Evolutionary conservation across 2,113 vertebrate genomes (phyloP).

Genomic region (Acanthochromis polyacanthus): DNA sequence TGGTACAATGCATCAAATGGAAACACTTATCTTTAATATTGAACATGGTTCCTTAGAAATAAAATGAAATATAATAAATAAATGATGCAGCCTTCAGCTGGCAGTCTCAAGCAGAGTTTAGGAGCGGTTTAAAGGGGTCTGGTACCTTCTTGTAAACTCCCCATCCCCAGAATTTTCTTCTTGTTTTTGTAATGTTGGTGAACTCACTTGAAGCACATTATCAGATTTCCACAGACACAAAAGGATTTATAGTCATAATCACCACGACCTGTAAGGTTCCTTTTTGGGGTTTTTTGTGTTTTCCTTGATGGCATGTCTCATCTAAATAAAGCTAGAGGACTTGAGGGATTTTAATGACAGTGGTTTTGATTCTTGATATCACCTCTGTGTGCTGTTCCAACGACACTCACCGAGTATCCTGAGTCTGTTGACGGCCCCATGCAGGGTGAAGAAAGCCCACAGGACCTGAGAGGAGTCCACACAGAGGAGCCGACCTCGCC

Average conservation of each 20-base stretch:
- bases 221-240: neutral
- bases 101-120: too few relatives aligned
- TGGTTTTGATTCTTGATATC: neutral
- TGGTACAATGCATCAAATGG: too few relatives aligned
- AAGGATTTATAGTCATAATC: neutral
- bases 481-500: slow-evolving; percentile 92
- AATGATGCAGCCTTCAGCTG: too few relatives aligned
- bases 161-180: too few relatives aligned
- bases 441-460: slow-evolving; percentile 96
- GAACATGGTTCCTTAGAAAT: too few relatives aligned
- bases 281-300: neutral
- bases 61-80: too few relatives aligned
- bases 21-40: too few relatives aligned
- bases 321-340: neutral
- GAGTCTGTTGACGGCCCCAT: slow-evolving; percentile 93
- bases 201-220: neutral
- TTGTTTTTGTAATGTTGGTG: too few relatives aligned
- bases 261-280: neutral
- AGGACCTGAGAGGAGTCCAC: slow-evolving; percentile 96
- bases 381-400: neutral
- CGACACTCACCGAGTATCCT: slow-evolving; percentile 89
- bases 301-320: neutral
- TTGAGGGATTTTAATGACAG: neutral
- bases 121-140: too few relatives aligned
- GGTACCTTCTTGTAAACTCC: too few relatives aligned